Evolutionary conservation across 2,888 invertebrate species (phyloP), one percentile per base, ranked within the genome.

Genomic region (Macaria notata): DNA sequence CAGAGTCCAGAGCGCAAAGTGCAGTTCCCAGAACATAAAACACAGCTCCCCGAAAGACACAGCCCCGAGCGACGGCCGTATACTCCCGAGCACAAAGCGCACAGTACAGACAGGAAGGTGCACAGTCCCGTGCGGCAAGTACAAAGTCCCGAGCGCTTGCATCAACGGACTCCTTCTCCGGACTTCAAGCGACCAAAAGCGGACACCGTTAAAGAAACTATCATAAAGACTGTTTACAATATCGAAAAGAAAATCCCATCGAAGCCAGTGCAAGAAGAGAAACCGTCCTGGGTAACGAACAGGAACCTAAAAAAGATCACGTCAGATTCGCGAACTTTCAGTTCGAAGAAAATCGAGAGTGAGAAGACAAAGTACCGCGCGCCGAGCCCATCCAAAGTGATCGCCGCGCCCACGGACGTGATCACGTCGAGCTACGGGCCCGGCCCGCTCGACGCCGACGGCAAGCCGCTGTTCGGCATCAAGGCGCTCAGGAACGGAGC

Each of bases 341-440:
- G 84, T 64, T 78, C 71, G 31, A 89, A 86, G 63, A 87, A 86
- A 68, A 69, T 81, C n/a, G 90, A 90, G 44, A 69, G 67, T 1
- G 88, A 86, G 46, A 92, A 89, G 64, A 79, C 83, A 1, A 88
- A 85, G 56, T 86, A 86, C 64, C 76, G 89, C 30, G 79, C 86
- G 7, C 67, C 79, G 29, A 88, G 85, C 73, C 84, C 84, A n/a
- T 79, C 88, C 31, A 83, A 90, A 70, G 74, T 79, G 61, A 77
- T 86, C 54, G 68, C 87, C 56, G 79, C 92, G 71, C 90, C 93
- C 0, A 92, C 92, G 0, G 95, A 95, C 76, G 93, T 93, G 33
- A 94, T 96, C 58, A 96, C 95, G 3, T 96, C 96, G 1, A 95
- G 96, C 78, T 96, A 96, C 79, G 96, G 96, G 1, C 95, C 96